phyloP scores from a whole-genome alignment of 2,888 invertebrate species.

The Argyresthia goedartella region DNA sequence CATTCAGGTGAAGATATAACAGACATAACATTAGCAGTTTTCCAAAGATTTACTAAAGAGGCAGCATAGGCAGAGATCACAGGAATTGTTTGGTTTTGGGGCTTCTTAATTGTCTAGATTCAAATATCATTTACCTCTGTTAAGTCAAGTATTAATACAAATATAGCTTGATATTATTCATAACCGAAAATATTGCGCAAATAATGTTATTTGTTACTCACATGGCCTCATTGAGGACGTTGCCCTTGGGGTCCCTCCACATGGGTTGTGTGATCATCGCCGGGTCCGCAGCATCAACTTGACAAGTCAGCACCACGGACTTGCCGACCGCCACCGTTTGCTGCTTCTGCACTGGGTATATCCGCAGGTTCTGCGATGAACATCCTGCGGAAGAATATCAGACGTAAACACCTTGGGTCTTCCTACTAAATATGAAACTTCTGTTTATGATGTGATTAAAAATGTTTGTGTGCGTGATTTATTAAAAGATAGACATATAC shows the following conservation, averaged over 20 bases:
- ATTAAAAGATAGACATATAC: too few relatives aligned
- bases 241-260: slow-evolving; percentile 83
- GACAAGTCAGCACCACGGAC: slow-evolving; percentile 83
- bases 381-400: slow-evolving; percentile 35
- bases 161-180: too few relatives aligned
- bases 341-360: slow-evolving; percentile 76
- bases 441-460: too few relatives aligned
- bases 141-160: too few relatives aligned
- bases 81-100: too few relatives aligned
- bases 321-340: slow-evolving; percentile 82
- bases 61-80: neutral
- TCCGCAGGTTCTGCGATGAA: slow-evolving; percentile 70
- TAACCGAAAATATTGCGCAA: too few relatives aligned
- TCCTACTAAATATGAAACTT: too few relatives aligned
- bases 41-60: neutral
- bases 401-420: too few relatives aligned
- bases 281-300: slow-evolving; percentile 77
- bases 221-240: slow-evolving; percentile 76
- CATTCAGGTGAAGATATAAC: neutral
- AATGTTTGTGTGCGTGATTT: too few relatives aligned
- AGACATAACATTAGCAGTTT: neutral
- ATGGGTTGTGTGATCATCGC: slow-evolving; percentile 79
- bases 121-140: too few relatives aligned
- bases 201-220: too few relatives aligned
- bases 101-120: too few relatives aligned